Base-by-base conservation (phyloP, 1,140 invertebrate species). In the Caenorhabditis remanei region DNA sequence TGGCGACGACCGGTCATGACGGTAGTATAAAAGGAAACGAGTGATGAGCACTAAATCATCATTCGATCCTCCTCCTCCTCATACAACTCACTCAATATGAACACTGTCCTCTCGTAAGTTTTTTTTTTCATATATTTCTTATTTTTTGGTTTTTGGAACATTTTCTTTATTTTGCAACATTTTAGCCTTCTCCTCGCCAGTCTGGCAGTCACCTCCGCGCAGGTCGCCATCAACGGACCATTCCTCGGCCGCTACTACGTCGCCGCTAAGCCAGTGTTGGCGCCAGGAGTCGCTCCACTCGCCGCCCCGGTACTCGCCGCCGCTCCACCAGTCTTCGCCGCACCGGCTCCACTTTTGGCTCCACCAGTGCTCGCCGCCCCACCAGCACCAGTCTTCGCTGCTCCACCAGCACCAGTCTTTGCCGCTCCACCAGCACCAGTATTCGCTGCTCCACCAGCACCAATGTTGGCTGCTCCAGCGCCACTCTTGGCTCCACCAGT, bases 241-340 rank as follows among this genome's bases (percentile, higher is more conserved):
- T 85, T 85, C 85, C 53, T 85, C 24, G 85, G 85, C 13, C 63
- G 85, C 21, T 85, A 85, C 67, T 85, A 85, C 46, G 85, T 85
- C 4, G 63, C 85, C 19, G 85, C 85, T 1, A 85, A 85, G 67
- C 85, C 85, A 53, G 48, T 85, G 24, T 53, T 85, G 21, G 67
- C 85, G 32, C 85, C 85, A 71, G 85, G 85, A 85, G 67, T 85
- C 55, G 67, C 85, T 55, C 61, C 84, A 48, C 6, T 84, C 16
- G 83, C 65, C n/a, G 87, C 61, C 85, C 87, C 87, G 43, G 87
- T 88, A 4, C 5, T 79, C 16, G 87, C 87, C 61, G 56, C 84
- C 24, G 65, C 85, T 56, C 48, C 85, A 5, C 63, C 65, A 71
- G 46, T 58, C 9, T 53, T 85, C 55, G 87, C 87, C 61, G 65